Percentiles rank a stretch among this genome's conserved stretches.
Evolutionary conservation across 2,797 vertebrate species (phyloP).

Genomic region (Pseudocheirus occidentalis): DNA sequence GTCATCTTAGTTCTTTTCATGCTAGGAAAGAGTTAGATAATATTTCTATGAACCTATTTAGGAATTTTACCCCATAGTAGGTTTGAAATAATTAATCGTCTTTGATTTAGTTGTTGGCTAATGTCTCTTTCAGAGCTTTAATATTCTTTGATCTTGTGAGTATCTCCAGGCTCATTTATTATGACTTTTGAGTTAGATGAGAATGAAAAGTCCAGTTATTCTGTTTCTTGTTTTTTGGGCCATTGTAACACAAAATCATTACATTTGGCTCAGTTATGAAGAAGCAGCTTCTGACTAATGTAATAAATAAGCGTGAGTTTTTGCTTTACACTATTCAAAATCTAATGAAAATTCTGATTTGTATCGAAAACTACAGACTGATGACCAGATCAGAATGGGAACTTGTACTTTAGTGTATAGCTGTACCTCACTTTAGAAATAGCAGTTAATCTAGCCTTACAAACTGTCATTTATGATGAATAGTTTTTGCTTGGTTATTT

Average conservation of each 20-base stretch:
- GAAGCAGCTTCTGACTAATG: neutral
- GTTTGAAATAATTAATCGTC: neutral
- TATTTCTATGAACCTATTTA: slow-evolving; percentile 2
- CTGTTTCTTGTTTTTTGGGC: slow-evolving; percentile 4
- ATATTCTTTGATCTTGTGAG: neutral
- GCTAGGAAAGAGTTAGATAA: slow-evolving; percentile 39
- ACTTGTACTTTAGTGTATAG: slow-evolving; percentile 21
- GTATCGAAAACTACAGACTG: slow-evolving; percentile 19
- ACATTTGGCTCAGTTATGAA: neutral
- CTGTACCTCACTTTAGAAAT: neutral
- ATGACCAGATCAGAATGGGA: neutral
- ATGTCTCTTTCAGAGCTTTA: slow-evolving; percentile 33
- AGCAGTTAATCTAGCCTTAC: neutral
- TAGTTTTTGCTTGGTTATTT: neutral
- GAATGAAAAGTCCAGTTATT: neutral
- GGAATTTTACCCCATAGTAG: neutral
- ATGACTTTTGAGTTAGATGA: slow-evolving; percentile 6
- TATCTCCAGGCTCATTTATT: slow-evolving; percentile 13
- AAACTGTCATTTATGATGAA: neutral
- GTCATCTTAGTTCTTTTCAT: slow-evolving; percentile 35
- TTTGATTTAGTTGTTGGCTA: slow-evolving; percentile 16
- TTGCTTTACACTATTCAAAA: neutral
- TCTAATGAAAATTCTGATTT: neutral
- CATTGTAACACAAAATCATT: slow-evolving; percentile 17
- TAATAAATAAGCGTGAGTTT: slow-evolving; percentile 12